A percentile compares a stretch with the other conserved stretches of the same genome.
These are phyloP conservation scores for Monomorium pharaonis DNA, from an alignment of 1,140 invertebrate genomes.

Conservation along the genomic window DNA sequence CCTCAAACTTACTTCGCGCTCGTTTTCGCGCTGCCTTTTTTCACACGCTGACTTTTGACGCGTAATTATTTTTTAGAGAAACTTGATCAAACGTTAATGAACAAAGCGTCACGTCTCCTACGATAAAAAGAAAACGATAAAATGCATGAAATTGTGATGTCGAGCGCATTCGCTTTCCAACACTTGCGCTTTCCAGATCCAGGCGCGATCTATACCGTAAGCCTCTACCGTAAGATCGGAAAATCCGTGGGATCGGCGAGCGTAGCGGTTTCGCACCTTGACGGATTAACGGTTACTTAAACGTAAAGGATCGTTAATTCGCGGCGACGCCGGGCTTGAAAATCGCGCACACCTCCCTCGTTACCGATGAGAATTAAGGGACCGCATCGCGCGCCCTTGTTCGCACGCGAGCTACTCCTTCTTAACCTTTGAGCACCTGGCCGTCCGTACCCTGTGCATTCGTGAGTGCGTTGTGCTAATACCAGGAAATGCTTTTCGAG, in stretches of 20 bases:
- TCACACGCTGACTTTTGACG: not conserved
- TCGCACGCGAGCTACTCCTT: slow-evolving; percentile 28
- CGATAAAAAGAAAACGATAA: not conserved
- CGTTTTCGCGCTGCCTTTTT: too few relatives aligned
- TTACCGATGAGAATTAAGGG: slow-evolving; percentile 49
- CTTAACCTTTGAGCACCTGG: slow-evolving; percentile 38
- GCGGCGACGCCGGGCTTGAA: not conserved
- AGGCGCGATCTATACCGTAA: not conserved
- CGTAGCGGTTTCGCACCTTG: slow-evolving; percentile 39
- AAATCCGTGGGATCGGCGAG: slow-evolving; percentile 13
- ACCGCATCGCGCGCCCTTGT: slow-evolving; percentile 8
- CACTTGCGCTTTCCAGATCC: not conserved
- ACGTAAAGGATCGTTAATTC: slow-evolving; percentile 48
- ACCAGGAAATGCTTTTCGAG: slow-evolving; percentile 48
- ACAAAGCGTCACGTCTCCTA: too few relatives aligned
- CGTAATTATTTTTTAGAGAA: not conserved
- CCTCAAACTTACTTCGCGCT: not conserved
- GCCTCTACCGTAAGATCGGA: not conserved
- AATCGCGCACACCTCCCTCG: slow-evolving; percentile 30
- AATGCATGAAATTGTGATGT: not conserved
- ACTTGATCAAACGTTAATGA: not conserved
- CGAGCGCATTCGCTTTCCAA: not conserved
- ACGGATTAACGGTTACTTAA: slow-evolving; percentile 60
- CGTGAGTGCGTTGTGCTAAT: slow-evolving; percentile 36
- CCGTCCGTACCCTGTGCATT: slow-evolving; percentile 4